Evolutionary conservation across 2,113 vertebrate species (phyloP).

Genomic region (Notothenia coriiceps): DNA sequence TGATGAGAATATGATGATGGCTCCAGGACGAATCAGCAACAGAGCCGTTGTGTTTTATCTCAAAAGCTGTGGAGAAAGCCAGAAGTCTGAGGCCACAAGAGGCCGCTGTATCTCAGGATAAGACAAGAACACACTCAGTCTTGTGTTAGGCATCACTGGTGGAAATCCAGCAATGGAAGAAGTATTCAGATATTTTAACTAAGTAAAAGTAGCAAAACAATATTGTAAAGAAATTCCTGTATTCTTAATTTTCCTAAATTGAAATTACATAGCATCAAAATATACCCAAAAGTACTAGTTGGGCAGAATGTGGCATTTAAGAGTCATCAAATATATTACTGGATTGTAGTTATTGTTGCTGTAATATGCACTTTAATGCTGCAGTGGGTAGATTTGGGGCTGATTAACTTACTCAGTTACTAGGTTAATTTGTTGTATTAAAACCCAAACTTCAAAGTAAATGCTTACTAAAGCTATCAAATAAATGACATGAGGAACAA

Average conservation of each 20-base stretch:
- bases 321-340: not conserved
- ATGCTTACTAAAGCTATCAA: not conserved
- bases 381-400: not conserved
- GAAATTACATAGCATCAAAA: not conserved
- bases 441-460: not conserved
- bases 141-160: not conserved
- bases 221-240: not conserved
- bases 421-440: not conserved
- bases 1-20: slow-evolving; percentile 29
- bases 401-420: not conserved
- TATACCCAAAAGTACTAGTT: not conserved
- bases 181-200: not conserved
- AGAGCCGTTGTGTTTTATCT: slow-evolving; percentile 13
- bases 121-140: not conserved
- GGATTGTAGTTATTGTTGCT: not conserved
- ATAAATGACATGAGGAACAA: not conserved
- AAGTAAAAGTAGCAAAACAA: not conserved
- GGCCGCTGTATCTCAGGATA: slow-evolving; percentile 55
- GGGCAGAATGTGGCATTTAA: not conserved
- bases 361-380: not conserved
- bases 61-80: not conserved
- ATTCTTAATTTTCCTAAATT: too few relatives aligned
- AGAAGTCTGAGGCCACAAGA: slow-evolving; percentile 62
- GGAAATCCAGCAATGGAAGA: not conserved
- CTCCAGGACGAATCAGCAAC: slow-evolving; percentile 31